Evolutionary conservation across 92 coral and sea anemone species (phyloP).

Genomic region (Zoanthus gigantus): DNA sequence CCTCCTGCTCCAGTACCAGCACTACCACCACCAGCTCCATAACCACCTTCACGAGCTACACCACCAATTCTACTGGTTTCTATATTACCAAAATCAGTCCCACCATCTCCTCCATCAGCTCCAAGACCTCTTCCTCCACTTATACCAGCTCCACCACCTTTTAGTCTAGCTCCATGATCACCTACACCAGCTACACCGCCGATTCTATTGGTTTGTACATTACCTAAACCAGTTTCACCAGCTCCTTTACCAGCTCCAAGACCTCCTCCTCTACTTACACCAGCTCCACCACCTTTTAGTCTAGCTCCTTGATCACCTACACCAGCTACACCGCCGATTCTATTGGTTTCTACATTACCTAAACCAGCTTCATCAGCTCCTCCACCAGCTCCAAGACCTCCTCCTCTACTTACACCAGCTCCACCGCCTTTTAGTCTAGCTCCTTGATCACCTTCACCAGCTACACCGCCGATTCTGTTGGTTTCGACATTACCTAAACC

Average conservation of each 20-base stretch:
- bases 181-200: constrained; percentile 30
- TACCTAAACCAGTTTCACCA: constrained; percentile 49
- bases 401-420: not conserved
- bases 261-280: constrained; percentile 56
- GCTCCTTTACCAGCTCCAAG: constrained; percentile 59
- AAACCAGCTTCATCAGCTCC: not conserved
- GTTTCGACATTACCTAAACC: constrained; percentile 41
- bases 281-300: constrained; percentile 53
- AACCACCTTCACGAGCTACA: constrained; percentile 57
- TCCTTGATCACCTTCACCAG: constrained; percentile 53
- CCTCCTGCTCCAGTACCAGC: constrained; percentile 59
- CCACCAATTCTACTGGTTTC: constrained; percentile 56
- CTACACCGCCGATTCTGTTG: constrained; percentile 57
- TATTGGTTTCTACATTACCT: constrained; percentile 53
- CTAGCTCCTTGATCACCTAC: constrained; percentile 59
- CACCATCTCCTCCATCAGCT: constrained; percentile 55
- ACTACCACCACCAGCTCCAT: constrained; percentile 43
- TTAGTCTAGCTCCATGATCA: constrained; percentile 34
- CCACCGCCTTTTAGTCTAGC: constrained; percentile 25
- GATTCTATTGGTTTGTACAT: not conserved
- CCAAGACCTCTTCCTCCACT: constrained; percentile 60
- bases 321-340: constrained; percentile 49
- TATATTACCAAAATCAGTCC: constrained; percentile 45
- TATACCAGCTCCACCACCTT: constrained; percentile 40
- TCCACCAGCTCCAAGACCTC: not conserved